Evolutionary conservation across 2,113 vertebrate genomes (phyloP), one percentile per base, ranked within the genome.

Genomic region (Bostrychus sinensis): DNA sequence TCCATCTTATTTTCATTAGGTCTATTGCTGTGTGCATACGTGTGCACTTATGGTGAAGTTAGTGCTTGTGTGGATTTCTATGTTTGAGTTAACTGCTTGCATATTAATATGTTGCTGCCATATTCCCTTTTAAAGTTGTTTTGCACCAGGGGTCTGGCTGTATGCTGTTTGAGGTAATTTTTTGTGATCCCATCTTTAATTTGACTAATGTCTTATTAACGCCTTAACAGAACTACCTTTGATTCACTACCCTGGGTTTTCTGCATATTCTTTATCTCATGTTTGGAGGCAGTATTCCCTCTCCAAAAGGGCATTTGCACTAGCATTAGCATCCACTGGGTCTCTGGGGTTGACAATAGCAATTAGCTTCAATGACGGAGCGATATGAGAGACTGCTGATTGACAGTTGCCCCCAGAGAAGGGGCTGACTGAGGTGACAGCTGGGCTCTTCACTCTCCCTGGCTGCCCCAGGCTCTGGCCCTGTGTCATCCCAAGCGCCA

Each of bases 1-100:
- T 91, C 84, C 86, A 88, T 90, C 91, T 91, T 92, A 85, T 89
- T 91, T 91, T 90, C 91, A 90, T 92, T 91, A 91, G 87, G 80
- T 86, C 87, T 89, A 88, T 86, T 88, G 78, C 87, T 78, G 48
- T 34, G 58, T 80, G 79, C 56, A 75, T 77, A 64, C 65, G 66
- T 71, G 75, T 32, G 78, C 75, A 60, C 48, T 72, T 76, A 64
- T 78, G 64, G 53, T 72, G 17, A 55, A 26, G 63, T 34, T 46
- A 16, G 70, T 61, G 54, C 42, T 17, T 41, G 68, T 62, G 75
- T 39, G 65, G 53, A 67, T 74, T 67, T 72, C 61, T 70, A 62
- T 56, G 51, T 45, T 36, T 30, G 62, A 69, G 42, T 20, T 36
- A 53, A 55, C 59, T 17, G 53, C 55, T 64, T 74, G 75, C 75